Evolutionary conservation across 2,797 vertebrate genomes (phyloP), one percentile per base, ranked within the genome.

Genomic region (Dallia pectoralis): DNA sequence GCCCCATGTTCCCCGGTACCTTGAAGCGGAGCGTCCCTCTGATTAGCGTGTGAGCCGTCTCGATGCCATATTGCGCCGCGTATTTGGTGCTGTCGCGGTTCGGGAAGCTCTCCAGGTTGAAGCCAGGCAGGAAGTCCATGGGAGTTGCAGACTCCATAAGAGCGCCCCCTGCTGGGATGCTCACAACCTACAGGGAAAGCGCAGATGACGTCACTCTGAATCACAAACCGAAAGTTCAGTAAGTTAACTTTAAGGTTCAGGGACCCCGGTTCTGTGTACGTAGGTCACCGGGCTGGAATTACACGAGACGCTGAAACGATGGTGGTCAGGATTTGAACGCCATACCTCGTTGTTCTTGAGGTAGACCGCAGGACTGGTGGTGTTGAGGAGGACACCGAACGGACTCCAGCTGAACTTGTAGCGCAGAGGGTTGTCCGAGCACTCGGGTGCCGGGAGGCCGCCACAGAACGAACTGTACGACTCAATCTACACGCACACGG

Each of bases 331-430:
- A 40, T 40, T 40, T 59, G 48, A 65, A 47, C 70, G 76, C 74
- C 9, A 78, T 83, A 98, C 97, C 95, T 97, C 76, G 85, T 93
- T 92, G 56, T 97, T 90, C 82, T 90, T 94, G 75, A 95, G 91
- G 82, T 95, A 99, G 0, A 92, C 77, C 71, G 97, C 96, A 0
- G 96, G 88, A 72, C 93, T 96, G 88, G 97, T 81, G 33, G 95
- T 95, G 85, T 97, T 98, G 73, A 95, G 89, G 40, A 99, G 87
- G 71, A 98, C 98, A 18, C 95, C 94, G 30, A 94, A 92, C 0
- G 98, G 98, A 87, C 95, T 98, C 98, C 98, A 99, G 89, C 97
- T 99, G 90, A 99, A 99, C 89, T 98, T 99, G 89, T 99, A 99
- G 72, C 97, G 93, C 64, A 99, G 91, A 62, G 97, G 97, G 77